phyloP scores from a whole-genome alignment of 2,113 vertebrate species.

The Mohoua ochrocephala region DNA sequence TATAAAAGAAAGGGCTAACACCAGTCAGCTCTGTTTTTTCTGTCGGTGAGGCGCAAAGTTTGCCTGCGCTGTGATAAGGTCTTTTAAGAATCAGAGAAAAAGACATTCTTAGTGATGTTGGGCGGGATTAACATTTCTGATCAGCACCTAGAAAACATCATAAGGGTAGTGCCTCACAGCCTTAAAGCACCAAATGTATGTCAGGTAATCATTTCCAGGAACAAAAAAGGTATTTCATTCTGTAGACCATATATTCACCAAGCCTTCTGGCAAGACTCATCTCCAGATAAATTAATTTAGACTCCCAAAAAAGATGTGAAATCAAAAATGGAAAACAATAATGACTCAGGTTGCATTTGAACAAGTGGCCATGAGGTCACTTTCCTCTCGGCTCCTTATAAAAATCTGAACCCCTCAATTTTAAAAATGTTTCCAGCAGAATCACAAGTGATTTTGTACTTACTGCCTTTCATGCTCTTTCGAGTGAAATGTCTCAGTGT shows the following conservation, averaged over 20 bases:
- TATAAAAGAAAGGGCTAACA: neutral
- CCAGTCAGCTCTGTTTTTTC: neutral
- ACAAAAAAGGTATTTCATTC: neutral
- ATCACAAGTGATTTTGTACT: constrained; percentile 1
- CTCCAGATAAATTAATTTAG: neutral
- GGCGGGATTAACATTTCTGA: neutral
- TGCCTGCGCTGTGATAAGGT: neutral
- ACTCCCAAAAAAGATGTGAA: neutral
- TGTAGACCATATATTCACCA: neutral
- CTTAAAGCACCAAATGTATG: neutral
- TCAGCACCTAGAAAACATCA: neutral
- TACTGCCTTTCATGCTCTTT: neutral
- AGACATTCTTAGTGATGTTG: neutral
- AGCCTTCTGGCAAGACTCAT: neutral
- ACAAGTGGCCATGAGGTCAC: neutral
- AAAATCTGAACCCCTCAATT: neutral
- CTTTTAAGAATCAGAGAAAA: neutral
- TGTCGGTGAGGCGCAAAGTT: neutral
- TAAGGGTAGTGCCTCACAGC: neutral
- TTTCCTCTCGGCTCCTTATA: neutral
- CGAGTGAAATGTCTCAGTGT: neutral
- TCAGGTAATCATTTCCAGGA: neutral
- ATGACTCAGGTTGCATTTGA: neutral
- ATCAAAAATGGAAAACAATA: neutral
- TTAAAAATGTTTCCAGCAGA: constrained; percentile 4